Evolutionary conservation across 2,888 invertebrate genomes (phyloP), one percentile per base, ranked within the genome.

Genomic region (Campoplex nolae): DNA sequence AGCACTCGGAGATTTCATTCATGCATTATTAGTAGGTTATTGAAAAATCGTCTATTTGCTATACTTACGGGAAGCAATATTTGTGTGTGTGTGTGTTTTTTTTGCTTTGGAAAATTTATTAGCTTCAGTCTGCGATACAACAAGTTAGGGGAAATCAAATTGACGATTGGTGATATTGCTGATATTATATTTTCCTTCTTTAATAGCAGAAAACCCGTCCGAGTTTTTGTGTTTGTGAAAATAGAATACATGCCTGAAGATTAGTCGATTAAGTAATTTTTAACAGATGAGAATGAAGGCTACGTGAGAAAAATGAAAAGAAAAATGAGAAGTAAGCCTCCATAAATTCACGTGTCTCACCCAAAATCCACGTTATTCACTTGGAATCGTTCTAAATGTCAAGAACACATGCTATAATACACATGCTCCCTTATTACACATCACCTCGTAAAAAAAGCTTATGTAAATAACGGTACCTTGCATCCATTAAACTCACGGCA

Each of bases 401-500:
- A 54, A 73, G 18, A 73, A 73, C 28, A 73, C 13, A 28, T 68
- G 67, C 42, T 11, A 42, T 18, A 42, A 68, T 13, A 28, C 23
- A 71, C 51, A 73, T 54, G 13, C 35, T 68, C 38, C 42, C 35
- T 68, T 38, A 42, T 68, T 68, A 68, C 23, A 48, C 62, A 62
- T 32, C 32, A 16, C 6, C 32, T 62, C 62, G 32, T 62, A 32
- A 62, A 62, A 62, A 75, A 62, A 75, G 35, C 9, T 56, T 56
- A 38, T 74, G 23, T 45, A 75, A 45, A 62, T 32, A 62, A 62
- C 62, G 16, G 65, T n/a, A 71, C 18, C 4, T 23, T 23, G 68
- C 68, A 78, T 32, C 38, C 54, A 54, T 51, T 78, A 78, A 54
- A 67, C 38, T 51, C 38, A 54, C 42, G 28, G 67, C 54, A 68